Evolutionary conservation across 2,888 invertebrate species (phyloP).

Genomic region (Drosophila paramelanica): DNA sequence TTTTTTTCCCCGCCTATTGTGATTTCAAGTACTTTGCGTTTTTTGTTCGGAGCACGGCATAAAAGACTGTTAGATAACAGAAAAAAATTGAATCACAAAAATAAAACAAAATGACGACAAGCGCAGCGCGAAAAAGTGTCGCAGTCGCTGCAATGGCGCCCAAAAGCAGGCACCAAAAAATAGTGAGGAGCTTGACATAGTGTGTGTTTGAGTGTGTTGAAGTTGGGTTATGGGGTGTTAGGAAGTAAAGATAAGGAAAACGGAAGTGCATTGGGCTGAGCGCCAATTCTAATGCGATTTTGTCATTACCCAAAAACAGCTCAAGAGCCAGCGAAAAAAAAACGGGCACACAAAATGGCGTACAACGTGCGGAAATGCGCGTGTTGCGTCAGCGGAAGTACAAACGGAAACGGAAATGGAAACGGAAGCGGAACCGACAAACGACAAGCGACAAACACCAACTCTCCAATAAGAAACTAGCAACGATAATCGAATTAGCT

Average conservation of each 20-base stretch:
- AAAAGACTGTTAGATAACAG: slow-evolving; percentile 61
- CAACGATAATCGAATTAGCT: slow-evolving; percentile 69
- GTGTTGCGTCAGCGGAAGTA: slow-evolving; percentile 69
- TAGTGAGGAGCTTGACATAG: slow-evolving; percentile 25
- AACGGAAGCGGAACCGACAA: slow-evolving; percentile 63
- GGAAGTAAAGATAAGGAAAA: slow-evolving; percentile 55
- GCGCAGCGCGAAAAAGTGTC: slow-evolving; percentile 44
- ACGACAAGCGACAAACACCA: slow-evolving; percentile 67
- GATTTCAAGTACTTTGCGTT: slow-evolving; percentile 62
- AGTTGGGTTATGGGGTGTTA: slow-evolving; percentile 11
- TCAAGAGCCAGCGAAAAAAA: slow-evolving; percentile 29
- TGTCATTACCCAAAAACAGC: slow-evolving; percentile 66
- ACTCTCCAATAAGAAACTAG: slow-evolving; percentile 37
- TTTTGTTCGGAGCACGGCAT: slow-evolving; percentile 45
- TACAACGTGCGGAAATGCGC: slow-evolving; percentile 64
- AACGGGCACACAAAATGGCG: slow-evolving; percentile 47
- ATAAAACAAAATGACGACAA: slow-evolving; percentile 31
- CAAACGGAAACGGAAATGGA: slow-evolving; percentile 45
- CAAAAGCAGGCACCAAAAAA: slow-evolving; percentile 37
- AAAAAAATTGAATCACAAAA: slow-evolving; percentile 6
- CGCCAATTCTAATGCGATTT: slow-evolving; percentile 85
- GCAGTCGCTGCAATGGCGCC: slow-evolving; percentile 39
- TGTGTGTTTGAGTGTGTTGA: slow-evolving; percentile 4
- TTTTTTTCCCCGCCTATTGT: slow-evolving; percentile 29
- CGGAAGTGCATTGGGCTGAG: slow-evolving; percentile 83